Evolutionary conservation across 64 coral and sea anemone genomes (phyloP).

Genomic region (Astreopora myriophthalma): DNA sequence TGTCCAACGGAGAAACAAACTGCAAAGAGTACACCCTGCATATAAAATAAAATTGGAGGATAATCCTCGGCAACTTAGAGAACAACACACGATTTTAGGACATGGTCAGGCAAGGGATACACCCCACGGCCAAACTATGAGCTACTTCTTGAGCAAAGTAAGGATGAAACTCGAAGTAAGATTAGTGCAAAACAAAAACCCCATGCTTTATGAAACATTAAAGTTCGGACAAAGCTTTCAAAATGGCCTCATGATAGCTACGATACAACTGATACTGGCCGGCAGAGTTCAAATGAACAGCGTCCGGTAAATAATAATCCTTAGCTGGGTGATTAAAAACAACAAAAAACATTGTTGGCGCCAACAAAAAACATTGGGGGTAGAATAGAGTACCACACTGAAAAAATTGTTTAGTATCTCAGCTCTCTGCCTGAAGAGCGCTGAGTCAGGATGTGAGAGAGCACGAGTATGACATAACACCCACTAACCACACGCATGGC

Average conservation of each 20-base stretch:
- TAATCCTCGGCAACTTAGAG: too few species aligned
- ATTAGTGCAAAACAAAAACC: neutral
- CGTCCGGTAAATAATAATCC: neutral
- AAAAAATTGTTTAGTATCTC: neutral
- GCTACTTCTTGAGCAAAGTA: neutral
- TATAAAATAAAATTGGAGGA: too few species aligned
- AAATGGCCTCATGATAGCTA: neutral
- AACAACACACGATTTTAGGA: too few species aligned
- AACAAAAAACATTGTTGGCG: too few species aligned
- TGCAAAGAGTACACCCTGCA: too few species aligned
- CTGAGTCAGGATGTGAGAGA: neutral
- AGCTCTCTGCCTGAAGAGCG: neutral
- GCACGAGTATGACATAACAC: neutral
- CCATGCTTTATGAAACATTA: neutral
- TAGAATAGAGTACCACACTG: neutral
- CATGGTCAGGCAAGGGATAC: too few species aligned
- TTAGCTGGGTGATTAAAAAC: neutral
- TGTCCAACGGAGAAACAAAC: neutral
- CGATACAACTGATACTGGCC: constrained; percentile 18
- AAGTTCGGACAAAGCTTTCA: neutral
- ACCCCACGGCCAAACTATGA: neutral
- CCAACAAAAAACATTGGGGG: neutral
- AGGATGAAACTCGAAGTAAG: neutral
- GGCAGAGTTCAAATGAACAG: neutral
- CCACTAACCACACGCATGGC: too few species aligned